These are phyloP conservation scores for Myrmecophaga tridactyla DNA, from an alignment of 2,113 vertebrate species.

Conservation along the genomic window DNA sequence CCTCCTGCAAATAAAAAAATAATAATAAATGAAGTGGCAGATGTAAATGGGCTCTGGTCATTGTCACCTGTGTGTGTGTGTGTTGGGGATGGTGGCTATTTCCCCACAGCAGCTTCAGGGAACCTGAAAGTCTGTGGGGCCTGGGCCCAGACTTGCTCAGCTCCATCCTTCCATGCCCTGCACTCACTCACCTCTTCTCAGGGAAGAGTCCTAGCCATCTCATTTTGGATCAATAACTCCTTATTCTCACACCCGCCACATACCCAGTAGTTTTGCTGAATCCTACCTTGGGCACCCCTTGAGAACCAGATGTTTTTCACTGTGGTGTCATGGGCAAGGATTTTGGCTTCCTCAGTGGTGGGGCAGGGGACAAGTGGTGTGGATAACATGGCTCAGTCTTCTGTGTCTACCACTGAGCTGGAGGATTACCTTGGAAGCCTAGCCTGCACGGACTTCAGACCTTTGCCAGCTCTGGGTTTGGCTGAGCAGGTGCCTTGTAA, in stretches of 20 bases:
- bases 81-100: not conserved
- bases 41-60: conserved; percentile 71
- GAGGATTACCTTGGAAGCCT: not conserved
- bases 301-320: conserved; percentile 31
- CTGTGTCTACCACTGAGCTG: not conserved
- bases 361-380: not conserved
- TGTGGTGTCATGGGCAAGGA: not conserved
- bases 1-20: conserved; percentile 86
- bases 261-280: not conserved
- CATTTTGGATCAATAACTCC: not conserved
- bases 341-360: not conserved
- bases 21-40: conserved; percentile 82
- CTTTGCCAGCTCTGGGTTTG: not conserved
- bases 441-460: not conserved
- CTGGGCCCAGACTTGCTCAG: not conserved
- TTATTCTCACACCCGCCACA: not conserved
- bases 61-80: conserved; percentile 17
- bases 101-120: not conserved
- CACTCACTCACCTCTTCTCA: too few species aligned
- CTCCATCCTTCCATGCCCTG: not conserved
- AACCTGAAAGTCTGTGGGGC: not conserved
- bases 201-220: not conserved
- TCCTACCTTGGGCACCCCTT: not conserved
- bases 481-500: not conserved
- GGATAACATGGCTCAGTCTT: not conserved